Evolutionary conservation across 1,140 invertebrate species (phyloP), one percentile per base, ranked within the genome.

Genomic region (Aphidius gifuensis): DNA sequence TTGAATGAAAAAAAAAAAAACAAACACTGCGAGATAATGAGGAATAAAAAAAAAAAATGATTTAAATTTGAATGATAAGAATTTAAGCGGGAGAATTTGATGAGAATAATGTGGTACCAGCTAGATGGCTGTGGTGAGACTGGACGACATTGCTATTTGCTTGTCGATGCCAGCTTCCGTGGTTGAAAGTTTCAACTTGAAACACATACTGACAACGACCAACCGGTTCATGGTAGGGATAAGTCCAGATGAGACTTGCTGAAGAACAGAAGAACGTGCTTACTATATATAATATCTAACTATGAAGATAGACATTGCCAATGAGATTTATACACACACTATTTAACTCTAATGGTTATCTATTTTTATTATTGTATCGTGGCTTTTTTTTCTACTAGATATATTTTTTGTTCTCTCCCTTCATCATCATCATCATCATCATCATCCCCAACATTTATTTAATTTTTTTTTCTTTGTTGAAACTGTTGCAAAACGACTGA

Each of bases 121-220:
- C 61, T 64, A 70, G 73, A 69, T 72, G 71, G 71, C 67, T 73
- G 66, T 70, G 65, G 67, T 69, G 63, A 73, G 70, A 74, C 73
- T 73, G 73, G 67, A 68, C 71, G 73, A 74, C 71, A 73, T 74
- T 74, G 16, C 16, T 16, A 16, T 16, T 16, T 16, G 73, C 70
- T 66, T 43, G 68, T 66, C 70, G 71, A 73, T 67, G 71, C 73
- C 71, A 71, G 71, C 71, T 73, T 73, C 71, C 73, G 70, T 61
- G 68, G 68, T 74, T 69, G 66, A 16, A 16, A 16, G 16, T 16
- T 16, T 16, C 16, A 16, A 16, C 16, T 16, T 16, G 16, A 60
- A 56, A 49, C 66, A 55, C 43, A 39, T 40, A 55, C n/a, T 40
- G 9, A 44, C 43, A 8, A 16, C n/a, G 53, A 55, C 40, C 53